These are phyloP conservation scores for Tanytarsus gracilentus DNA, from an alignment of 2,888 invertebrate genomes.

Conservation along the genomic window DNA sequence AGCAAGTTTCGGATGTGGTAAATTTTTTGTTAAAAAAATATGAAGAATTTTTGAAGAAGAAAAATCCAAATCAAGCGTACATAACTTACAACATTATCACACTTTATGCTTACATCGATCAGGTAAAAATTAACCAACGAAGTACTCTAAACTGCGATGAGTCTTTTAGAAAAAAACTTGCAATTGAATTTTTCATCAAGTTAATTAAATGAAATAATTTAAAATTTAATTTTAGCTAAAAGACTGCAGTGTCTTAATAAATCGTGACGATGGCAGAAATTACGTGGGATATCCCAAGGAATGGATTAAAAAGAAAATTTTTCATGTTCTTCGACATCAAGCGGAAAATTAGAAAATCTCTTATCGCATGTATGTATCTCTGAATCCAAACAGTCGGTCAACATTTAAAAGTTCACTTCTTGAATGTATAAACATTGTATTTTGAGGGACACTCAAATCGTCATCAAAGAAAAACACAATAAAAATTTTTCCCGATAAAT, in stretches of 20 bases:
- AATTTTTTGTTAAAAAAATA: neutral
- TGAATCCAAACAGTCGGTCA: no score
- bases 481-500: no score
- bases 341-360: neutral
- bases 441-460: no score
- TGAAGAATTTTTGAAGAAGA: neutral
- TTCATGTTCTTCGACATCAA: neutral
- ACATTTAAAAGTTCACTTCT: no score
- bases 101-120: neutral
- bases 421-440: no score
- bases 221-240: neutral
- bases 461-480: no score
- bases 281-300: neutral
- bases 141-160: no score
- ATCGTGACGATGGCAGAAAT: neutral
- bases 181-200: neutral
- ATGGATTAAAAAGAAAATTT: neutral
- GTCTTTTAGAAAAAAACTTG: no score
- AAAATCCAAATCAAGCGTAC: neutral
- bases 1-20: neutral
- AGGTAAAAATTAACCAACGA: no score
- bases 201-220: neutral
- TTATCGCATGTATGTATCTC: neutral
- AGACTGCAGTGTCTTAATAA: neutral
- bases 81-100: neutral